phyloP scores from a whole-genome alignment of 1,140 invertebrate species.

The Achatina immaculata region DNA sequence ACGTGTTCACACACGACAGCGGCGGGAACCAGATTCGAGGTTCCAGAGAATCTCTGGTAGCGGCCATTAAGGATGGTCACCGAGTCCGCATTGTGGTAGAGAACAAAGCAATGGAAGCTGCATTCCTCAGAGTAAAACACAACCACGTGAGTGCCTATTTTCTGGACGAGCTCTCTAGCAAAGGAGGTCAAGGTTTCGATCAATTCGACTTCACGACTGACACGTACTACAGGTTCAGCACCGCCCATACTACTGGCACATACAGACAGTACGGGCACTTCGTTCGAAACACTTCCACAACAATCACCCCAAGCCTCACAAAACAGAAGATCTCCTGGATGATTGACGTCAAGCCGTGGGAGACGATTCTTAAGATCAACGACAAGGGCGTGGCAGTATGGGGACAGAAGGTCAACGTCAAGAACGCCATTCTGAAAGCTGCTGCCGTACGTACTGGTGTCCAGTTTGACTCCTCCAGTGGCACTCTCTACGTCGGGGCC shows the following conservation, averaged over 20 bases:
- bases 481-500: slow-evolving; percentile 39
- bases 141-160: slow-evolving; percentile 44
- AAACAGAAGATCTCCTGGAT: slow-evolving; percentile 46
- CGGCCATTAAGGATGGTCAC: slow-evolving; percentile 41
- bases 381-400: slow-evolving; percentile 41
- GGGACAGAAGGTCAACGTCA: slow-evolving; percentile 42
- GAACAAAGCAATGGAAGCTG: slow-evolving; percentile 44
- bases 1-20: slow-evolving; percentile 44
- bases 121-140: slow-evolving; percentile 40
- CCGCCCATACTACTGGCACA: slow-evolving; percentile 45
- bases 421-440: slow-evolving; percentile 43
- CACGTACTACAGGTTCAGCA: slow-evolving; percentile 41
- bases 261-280: slow-evolving; percentile 43
- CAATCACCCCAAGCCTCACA: slow-evolving; percentile 39
- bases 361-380: slow-evolving; percentile 46
- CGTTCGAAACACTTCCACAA: slow-evolving; percentile 43
- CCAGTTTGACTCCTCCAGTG: slow-evolving; percentile 39
- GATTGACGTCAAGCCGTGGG: slow-evolving; percentile 44
- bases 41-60: slow-evolving; percentile 35
- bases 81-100: slow-evolving; percentile 41
- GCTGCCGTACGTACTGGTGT: slow-evolving; percentile 40
- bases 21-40: slow-evolving; percentile 37
- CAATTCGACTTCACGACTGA: slow-evolving; percentile 46
- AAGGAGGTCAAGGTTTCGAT: slow-evolving; percentile 41
- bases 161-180: slow-evolving; percentile 43